Conservation (phyloP, 2,797 vertebrate species). For the Knipowitschia caucasica region DNA sequence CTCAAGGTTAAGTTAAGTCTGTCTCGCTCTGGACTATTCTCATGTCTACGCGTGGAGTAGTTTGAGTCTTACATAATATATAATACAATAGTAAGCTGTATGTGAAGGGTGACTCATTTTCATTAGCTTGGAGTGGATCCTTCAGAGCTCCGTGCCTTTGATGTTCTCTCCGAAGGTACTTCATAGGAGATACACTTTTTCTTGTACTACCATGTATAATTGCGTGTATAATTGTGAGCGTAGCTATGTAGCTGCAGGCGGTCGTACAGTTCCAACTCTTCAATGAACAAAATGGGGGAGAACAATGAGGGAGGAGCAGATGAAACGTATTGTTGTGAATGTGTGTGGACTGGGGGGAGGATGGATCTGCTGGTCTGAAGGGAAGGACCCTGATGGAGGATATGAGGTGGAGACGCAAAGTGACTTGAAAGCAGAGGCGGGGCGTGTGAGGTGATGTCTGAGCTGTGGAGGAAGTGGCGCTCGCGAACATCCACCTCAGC, state of each 20-base stretch:
- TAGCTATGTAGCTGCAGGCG: conserved; percentile 40
- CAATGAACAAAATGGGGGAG: conserved; percentile 31
- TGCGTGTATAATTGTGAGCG: conserved; percentile 27
- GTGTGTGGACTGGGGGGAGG: conserved; percentile 7
- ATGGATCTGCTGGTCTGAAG: conserved; percentile 16
- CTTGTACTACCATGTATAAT: conserved; percentile 39
- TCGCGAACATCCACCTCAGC: conserved; percentile 26
- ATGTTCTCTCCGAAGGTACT: conserved; percentile 53
- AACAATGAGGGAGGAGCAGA: conserved; percentile 31
- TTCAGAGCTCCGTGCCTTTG: conserved; percentile 46
- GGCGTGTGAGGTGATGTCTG: conserved; percentile 26
- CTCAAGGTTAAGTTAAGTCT: too few species aligned
- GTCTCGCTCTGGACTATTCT: background rate
- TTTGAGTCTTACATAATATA: conserved; percentile 21
- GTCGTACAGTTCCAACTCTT: conserved; percentile 28
- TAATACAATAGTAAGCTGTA: conserved; percentile 41
- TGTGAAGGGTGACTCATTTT: conserved; percentile 46
- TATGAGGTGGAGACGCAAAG: conserved; percentile 11
- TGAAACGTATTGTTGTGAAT: conserved; percentile 22
- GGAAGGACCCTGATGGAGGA: conserved; percentile 20
- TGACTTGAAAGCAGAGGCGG: conserved; percentile 11
- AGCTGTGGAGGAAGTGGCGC: conserved; percentile 20
- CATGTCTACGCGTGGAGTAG: conserved; percentile 12
- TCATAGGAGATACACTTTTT: conserved; percentile 34
- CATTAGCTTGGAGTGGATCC: conserved; percentile 38